A percentile compares a stretch with the other conserved stretches of the same genome.
Evolutionary conservation across 2,888 invertebrate species (phyloP).

Genomic region (Diloba caeruleocephala): DNA sequence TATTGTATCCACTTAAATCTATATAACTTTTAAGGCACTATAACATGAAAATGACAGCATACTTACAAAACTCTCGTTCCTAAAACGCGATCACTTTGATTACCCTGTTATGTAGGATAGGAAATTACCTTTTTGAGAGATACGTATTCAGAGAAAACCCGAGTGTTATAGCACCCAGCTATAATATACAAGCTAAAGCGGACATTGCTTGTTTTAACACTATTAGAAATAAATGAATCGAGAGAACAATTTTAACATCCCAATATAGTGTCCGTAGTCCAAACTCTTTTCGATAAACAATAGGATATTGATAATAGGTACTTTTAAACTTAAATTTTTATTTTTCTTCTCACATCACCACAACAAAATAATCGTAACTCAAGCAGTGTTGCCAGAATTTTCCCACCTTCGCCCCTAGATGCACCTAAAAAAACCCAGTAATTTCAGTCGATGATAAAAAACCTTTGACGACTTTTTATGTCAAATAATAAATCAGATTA

Average conservation of each 20-base stretch:
- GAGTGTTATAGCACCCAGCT: constrained; percentile 36
- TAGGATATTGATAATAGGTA: constrained; percentile 16
- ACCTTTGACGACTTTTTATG: no score
- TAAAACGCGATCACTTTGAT: constrained; percentile 15
- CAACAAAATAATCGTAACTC: constrained; percentile 52
- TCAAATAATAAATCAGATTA: no score
- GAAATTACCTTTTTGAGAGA: constrained; percentile 12
- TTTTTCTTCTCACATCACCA: constrained; percentile 46
- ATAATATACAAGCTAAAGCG: constrained; percentile 21
- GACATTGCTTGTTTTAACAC: constrained; percentile 11
- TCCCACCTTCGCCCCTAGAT: no score
- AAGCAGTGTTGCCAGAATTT: no score
- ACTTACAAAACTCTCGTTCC: constrained; percentile 24
- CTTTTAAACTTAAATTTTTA: constrained; percentile 40
- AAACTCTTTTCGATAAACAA: constrained; percentile 16
- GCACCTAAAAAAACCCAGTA: no score
- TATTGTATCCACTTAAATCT: constrained; percentile 17
- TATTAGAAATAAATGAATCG: constrained; percentile 4
- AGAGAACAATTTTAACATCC: constrained; percentile 11
- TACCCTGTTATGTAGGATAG: constrained; percentile 2
- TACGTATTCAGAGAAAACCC: constrained; percentile 35
- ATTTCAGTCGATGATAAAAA: no score
- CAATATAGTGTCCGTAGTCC: constrained; percentile 4
- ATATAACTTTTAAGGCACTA: constrained; percentile 8
- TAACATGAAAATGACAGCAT: constrained; percentile 9